Evolutionary conservation across 2,113 vertebrate species (phyloP).

Genomic region (Clinocottus analis): DNA sequence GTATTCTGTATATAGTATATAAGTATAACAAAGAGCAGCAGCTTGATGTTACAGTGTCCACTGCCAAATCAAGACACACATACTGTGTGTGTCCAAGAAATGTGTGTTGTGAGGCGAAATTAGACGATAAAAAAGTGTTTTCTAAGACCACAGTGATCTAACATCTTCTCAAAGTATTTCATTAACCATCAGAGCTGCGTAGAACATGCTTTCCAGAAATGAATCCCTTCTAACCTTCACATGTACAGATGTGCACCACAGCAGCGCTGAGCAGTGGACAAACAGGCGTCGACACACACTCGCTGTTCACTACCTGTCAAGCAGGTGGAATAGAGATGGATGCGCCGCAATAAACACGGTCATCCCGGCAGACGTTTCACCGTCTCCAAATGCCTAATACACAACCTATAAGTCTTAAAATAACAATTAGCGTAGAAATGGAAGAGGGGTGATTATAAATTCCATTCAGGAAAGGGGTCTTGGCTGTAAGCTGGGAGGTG

Average conservation of each 20-base stretch:
- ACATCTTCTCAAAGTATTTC: background rate
- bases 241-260: background rate
- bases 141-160: background rate
- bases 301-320: conserved; percentile 26
- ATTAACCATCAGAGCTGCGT: background rate
- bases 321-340: conserved; percentile 34
- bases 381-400: conserved; percentile 65
- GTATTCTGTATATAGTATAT: no score
- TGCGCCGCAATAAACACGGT: conserved; percentile 57
- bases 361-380: conserved; percentile 73
- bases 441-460: conserved; percentile 93
- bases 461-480: conserved; percentile 90
- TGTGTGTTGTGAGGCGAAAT: background rate
- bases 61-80: background rate
- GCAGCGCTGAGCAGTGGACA: conserved; percentile 1
- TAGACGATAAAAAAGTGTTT: background rate
- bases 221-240: background rate
- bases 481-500: conserved; percentile 87
- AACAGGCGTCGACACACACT: conserved; percentile 28
- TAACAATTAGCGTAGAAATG: conserved; percentile 92
- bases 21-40: background rate
- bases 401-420: conserved; percentile 81
- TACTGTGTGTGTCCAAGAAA: background rate
- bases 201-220: background rate
- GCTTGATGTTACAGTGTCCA: background rate